phyloP scores from a whole-genome alignment of 2,797 vertebrate genomes.

The Tokudaia tokunoshimensis region DNA sequence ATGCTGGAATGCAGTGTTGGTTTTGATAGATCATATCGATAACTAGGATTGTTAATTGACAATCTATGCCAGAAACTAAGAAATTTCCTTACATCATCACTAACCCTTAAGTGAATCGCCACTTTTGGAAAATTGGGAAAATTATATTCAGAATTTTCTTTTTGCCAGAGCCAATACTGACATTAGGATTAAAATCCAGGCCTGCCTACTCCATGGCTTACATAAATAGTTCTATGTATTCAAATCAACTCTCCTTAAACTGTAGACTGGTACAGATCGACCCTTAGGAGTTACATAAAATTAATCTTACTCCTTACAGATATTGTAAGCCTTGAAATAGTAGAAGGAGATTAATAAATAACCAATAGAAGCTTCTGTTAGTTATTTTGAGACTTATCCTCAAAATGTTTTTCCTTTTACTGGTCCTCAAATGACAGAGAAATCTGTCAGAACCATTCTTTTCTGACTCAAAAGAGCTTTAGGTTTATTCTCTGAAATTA shows the following conservation, averaged over 20 bases:
- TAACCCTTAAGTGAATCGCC: slow-evolving; percentile 8
- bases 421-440: not conserved
- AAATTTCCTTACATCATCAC: not conserved
- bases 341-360: not conserved
- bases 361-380: not conserved
- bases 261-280: not conserved
- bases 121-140: slow-evolving; percentile 21
- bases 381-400: not conserved
- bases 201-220: not conserved
- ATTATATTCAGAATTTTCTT: not conserved
- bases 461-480: slow-evolving; percentile 19
- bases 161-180: slow-evolving; percentile 42
- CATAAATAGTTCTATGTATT: not conserved
- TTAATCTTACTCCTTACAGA: not conserved
- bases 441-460: not conserved
- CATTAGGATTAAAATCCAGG: slow-evolving; percentile 50
- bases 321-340: slow-evolving; percentile 6
- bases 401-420: slow-evolving; percentile 19
- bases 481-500: not conserved
- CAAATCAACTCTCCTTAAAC: not conserved
- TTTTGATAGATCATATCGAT: not conserved
- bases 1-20: too few relatives aligned
- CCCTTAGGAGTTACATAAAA: not conserved
- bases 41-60: slow-evolving; percentile 22
- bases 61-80: slow-evolving; percentile 1